Evolutionary conservation across 2,888 invertebrate species (phyloP), one percentile per base, ranked within the genome.

Genomic region (Drosophila koepferae): DNA sequence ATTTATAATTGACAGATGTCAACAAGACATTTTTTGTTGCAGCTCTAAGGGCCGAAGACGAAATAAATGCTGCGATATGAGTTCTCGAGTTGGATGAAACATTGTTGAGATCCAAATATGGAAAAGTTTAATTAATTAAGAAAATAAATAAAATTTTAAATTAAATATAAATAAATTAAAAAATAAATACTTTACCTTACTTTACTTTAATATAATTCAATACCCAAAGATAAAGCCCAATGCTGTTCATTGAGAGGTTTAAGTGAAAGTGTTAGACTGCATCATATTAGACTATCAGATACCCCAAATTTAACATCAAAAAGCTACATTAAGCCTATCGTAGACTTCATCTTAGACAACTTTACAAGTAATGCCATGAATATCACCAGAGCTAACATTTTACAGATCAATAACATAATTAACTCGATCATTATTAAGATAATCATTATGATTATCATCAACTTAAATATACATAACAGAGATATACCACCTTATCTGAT

Each of bases 1-100:
- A 81, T 76, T 89, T 89, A 72, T 88, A 84, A 84, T 84, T 84
- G 86, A 84, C 78, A 89, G 60, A 81, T 86, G 86, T 83, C 82
- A 87, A 88, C 82, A 77, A 58, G 61, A n/a, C 43, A 36, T 3
- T 38, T 60, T 59, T 40, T n/a, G 34, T 23, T 40, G 41, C 7
- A 41, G 38, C 23, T 51, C 12, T 9, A 18, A 44, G 54, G 60
- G 23, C 48, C 58, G 20, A 28, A 14, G 31, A 40, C 36, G 14
- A 70, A 14, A 28, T 41, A 74, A 58, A 66, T 61, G 41, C 38
- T 12, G 36, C 20, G n/a, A 51, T 23, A n/a, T 31, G 44, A 28
- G 14, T n/a, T 16, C 23, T 16, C n/a, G 1, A 48, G 23, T 48
- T 48, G 18, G 41, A 67, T 20, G 48, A 67, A 55, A 67, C 67